Conservation (phyloP, 2,797 vertebrate species). For the Danio albolineatus region DNA sequence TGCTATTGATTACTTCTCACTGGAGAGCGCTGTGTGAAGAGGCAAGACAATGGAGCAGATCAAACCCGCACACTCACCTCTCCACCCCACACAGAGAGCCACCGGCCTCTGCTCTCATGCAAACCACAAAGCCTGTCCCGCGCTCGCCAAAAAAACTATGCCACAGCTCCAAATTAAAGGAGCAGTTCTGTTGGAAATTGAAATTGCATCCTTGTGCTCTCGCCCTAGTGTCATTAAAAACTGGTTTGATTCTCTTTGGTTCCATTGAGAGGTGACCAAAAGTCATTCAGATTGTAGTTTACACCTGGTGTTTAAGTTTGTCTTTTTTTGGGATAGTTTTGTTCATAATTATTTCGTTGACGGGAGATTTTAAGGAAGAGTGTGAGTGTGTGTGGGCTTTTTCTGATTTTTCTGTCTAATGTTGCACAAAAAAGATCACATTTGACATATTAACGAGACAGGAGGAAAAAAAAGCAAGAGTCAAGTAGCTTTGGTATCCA, state of each 20-base stretch:
- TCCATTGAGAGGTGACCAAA: too few relatives aligned
- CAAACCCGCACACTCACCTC: slow-evolving; percentile 57
- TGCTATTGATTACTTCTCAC: slow-evolving; percentile 65
- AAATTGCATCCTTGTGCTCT: slow-evolving; percentile 10
- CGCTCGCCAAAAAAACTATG: slow-evolving; percentile 20
- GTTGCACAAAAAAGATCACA: too few relatives aligned
- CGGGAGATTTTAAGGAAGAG: too few relatives aligned
- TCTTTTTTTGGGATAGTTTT: too few relatives aligned
- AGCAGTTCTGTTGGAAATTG: slow-evolving; percentile 9
- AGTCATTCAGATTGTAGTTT: too few relatives aligned
- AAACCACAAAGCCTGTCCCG: slow-evolving; percentile 29
- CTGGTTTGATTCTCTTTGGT: not conserved
- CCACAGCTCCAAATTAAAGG: slow-evolving; percentile 8
- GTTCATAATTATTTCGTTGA: too few relatives aligned
- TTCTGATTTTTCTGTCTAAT: too few relatives aligned
- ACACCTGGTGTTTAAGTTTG: too few relatives aligned
- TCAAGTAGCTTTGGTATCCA: too few relatives aligned
- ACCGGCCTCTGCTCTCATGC: slow-evolving; percentile 50
- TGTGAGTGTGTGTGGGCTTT: too few relatives aligned
- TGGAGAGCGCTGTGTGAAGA: slow-evolving; percentile 55
- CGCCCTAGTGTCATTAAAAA: not conserved
- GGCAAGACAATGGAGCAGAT: slow-evolving; percentile 50
- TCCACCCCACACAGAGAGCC: slow-evolving; percentile 57
- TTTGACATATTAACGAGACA: too few relatives aligned
- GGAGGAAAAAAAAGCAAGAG: too few relatives aligned